phyloP scores from a whole-genome alignment of 1,140 invertebrate species.

The Zaprionus taronus region DNA sequence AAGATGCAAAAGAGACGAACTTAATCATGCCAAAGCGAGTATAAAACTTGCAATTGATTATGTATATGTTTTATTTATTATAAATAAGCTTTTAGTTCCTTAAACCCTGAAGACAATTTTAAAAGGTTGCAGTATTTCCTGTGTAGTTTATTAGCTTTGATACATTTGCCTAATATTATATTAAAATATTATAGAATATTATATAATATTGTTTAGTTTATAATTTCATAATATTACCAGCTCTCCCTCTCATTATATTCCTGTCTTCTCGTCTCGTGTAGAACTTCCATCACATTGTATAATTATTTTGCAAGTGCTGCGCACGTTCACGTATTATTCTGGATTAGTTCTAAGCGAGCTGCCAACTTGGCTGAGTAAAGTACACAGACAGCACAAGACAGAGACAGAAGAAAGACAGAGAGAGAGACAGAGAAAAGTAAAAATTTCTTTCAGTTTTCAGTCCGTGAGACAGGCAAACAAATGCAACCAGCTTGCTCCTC shows the following conservation, averaged over 20 bases:
- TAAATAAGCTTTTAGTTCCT: too few species aligned
- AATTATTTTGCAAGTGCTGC: conserved; percentile 6
- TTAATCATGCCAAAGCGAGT: too few species aligned
- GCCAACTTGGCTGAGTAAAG: conserved; percentile 22
- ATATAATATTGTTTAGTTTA: background rate
- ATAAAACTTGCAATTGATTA: too few species aligned
- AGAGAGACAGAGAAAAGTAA: conserved; percentile 7
- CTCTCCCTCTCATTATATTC: background rate
- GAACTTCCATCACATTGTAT: background rate
- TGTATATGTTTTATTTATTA: too few species aligned
- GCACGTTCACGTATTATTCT: conserved; percentile 13
- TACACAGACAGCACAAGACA: conserved; percentile 15
- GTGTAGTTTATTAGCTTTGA: too few species aligned
- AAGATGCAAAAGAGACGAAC: background rate
- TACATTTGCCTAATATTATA: too few species aligned
- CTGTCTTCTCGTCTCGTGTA: background rate
- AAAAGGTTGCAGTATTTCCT: too few species aligned
- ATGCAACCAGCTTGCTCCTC: background rate
- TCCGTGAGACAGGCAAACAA: conserved; percentile 33
- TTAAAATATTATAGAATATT: too few species aligned
- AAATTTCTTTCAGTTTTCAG: conserved; percentile 44
- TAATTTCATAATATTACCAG: background rate
- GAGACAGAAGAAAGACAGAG: background rate
- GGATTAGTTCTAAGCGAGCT: conserved; percentile 28
- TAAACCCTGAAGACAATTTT: too few species aligned